Conservation (phyloP, 2,888 invertebrate genomes). For the Margaritifera margaritifera region DNA sequence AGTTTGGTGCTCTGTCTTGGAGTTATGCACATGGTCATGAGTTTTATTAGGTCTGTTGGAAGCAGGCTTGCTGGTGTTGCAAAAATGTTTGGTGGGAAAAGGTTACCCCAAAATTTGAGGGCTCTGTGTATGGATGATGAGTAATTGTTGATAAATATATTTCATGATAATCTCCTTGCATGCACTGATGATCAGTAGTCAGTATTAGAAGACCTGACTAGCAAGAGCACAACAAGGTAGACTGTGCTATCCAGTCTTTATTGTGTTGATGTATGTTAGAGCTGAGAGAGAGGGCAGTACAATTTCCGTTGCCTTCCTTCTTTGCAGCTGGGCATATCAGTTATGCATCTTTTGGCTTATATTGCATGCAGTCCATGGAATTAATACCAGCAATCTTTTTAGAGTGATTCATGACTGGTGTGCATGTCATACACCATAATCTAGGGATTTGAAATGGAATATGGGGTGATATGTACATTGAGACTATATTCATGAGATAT, state of each 20-base stretch:
- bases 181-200: constrained; percentile 17
- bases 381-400: constrained; percentile 22
- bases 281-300: constrained; percentile 33
- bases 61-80: too few relatives aligned
- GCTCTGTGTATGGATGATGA: too few relatives aligned
- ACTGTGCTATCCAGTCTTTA: constrained; percentile 36
- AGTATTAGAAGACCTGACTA: constrained; percentile 14
- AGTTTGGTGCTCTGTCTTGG: too few relatives aligned
- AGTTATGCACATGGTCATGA: too few relatives aligned
- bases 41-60: too few relatives aligned
- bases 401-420: constrained; percentile 23
- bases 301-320: constrained; percentile 41
- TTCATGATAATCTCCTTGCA: too few relatives aligned
- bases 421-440: constrained; percentile 31
- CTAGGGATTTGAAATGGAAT: constrained; percentile 46
- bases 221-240: constrained; percentile 23
- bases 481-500: constrained; percentile 26
- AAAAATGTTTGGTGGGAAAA: too few relatives aligned
- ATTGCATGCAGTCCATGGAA: constrained; percentile 38
- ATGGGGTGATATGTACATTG: constrained; percentile 42
- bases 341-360: constrained; percentile 40
- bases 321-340: constrained; percentile 40
- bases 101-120: too few relatives aligned
- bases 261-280: constrained; percentile 34
- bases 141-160: too few relatives aligned